Conservation (phyloP, 2,113 vertebrate species). For the Halichoerus grypus region DNA sequence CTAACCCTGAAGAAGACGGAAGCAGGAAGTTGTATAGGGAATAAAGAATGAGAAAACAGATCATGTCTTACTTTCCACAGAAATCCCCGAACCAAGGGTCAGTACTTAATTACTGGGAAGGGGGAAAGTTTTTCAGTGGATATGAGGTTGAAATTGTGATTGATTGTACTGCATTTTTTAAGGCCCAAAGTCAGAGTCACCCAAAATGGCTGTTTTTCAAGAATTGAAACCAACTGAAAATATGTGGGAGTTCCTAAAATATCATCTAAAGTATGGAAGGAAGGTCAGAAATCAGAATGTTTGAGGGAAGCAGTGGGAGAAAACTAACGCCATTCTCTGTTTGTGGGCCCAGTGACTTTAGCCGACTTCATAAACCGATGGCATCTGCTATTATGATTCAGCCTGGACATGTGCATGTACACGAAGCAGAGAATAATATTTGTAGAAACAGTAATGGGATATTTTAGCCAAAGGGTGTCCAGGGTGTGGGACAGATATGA, state of each 20-base stretch:
- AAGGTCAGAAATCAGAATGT: neutral
- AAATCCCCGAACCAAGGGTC: neutral
- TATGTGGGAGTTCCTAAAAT: neutral
- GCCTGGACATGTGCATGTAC: too few species aligned
- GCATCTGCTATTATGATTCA: neutral
- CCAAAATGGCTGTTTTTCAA: neutral
- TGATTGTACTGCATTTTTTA: neutral
- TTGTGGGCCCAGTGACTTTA: neutral
- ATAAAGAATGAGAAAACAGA: neutral
- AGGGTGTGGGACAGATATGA: neutral
- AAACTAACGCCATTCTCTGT: neutral
- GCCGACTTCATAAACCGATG: neutral
- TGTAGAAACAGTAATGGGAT: neutral
- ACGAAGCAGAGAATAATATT: neutral
- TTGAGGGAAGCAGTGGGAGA: neutral
- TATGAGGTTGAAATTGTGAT: neutral
- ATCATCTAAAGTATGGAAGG: neutral
- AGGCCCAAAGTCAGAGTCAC: neutral
- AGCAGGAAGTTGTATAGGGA: neutral
- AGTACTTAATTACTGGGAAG: neutral
- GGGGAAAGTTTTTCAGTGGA: neutral
- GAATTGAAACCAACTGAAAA: neutral
- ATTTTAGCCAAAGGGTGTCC: neutral
- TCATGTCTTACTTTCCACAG: neutral
- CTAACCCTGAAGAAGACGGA: neutral